phyloP scores from a whole-genome alignment of 2,113 vertebrate species.

The Scomber japonicus region DNA sequence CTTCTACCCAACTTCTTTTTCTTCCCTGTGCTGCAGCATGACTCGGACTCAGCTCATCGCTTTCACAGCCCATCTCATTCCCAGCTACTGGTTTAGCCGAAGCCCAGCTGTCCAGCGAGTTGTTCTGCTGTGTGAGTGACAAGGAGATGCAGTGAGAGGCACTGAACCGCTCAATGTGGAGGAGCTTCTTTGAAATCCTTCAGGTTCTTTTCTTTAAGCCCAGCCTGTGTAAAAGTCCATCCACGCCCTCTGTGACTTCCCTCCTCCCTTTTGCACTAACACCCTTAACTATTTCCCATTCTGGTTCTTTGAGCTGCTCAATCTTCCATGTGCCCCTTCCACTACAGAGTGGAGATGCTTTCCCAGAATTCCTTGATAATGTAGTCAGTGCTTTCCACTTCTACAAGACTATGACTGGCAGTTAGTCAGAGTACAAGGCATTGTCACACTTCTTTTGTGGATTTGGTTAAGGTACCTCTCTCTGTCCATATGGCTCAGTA shows the following conservation, averaged over 20 bases:
- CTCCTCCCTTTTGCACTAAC: conserved; percentile 52
- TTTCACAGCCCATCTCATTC: conserved; percentile 70
- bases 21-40: conserved; percentile 48
- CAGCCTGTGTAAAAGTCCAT: conserved; percentile 76
- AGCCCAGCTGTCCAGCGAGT: conserved; percentile 79
- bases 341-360: conserved; percentile 52
- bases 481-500: conserved; percentile 71
- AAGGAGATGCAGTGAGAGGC: conserved; percentile 68
- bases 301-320: conserved; percentile 65
- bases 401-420: conserved; percentile 57
- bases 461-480: conserved; percentile 56
- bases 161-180: conserved; percentile 75
- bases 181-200: conserved; percentile 77
- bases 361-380: conserved; percentile 63
- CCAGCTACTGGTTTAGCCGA: conserved; percentile 53
- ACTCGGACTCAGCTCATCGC: conserved; percentile 55
- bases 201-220: conserved; percentile 78
- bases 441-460: conserved; percentile 37
- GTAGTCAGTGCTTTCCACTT: conserved; percentile 50
- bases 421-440: conserved; percentile 60
- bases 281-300: conserved; percentile 57
- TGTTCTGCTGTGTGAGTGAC: conserved; percentile 78
- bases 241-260: conserved; percentile 65
- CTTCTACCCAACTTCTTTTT: conserved; percentile 56
- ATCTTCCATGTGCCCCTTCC: conserved; percentile 48